phyloP scores from a whole-genome alignment of 2,797 vertebrate genomes.

The Takifugu rubripes region DNA sequence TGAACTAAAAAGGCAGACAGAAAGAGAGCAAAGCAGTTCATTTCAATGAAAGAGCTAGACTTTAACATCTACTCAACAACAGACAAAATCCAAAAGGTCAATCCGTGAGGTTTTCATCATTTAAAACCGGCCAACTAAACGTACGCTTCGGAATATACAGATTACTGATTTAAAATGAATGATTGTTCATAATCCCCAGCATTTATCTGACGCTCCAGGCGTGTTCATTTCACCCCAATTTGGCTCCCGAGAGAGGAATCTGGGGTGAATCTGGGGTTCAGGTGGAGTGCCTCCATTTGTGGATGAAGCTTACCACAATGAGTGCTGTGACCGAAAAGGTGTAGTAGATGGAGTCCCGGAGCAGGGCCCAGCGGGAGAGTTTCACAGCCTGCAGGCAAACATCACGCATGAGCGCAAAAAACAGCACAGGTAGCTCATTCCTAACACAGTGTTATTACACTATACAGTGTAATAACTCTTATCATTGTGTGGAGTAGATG shows the following conservation, averaged over 20 bases:
- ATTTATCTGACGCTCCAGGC: too few species aligned
- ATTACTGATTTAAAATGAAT: too few species aligned
- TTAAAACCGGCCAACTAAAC: too few species aligned
- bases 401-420: slow-evolving; percentile 6
- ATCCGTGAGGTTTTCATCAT: slow-evolving; percentile 3
- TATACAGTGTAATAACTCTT: too few species aligned
- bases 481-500: slow-evolving; percentile 14
- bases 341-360: slow-evolving; percentile 90
- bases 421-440: background rate
- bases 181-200: too few species aligned
- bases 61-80: background rate
- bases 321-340: slow-evolving; percentile 86
- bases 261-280: too few species aligned
- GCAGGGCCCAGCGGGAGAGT: slow-evolving; percentile 87
- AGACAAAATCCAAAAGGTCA: slow-evolving; percentile 11
- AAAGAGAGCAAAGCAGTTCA: slow-evolving; percentile 18
- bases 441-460: too few species aligned
- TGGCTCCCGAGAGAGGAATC: too few species aligned
- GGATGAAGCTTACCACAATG: slow-evolving; percentile 79
- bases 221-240: too few species aligned
- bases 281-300: too few species aligned
- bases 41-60: slow-evolving; percentile 2
- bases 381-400: slow-evolving; percentile 80
- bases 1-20: slow-evolving; percentile 78
- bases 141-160: too few species aligned